Conservation (phyloP, 2,888 invertebrate genomes). For the Sarcophaga rosellei region DNA sequence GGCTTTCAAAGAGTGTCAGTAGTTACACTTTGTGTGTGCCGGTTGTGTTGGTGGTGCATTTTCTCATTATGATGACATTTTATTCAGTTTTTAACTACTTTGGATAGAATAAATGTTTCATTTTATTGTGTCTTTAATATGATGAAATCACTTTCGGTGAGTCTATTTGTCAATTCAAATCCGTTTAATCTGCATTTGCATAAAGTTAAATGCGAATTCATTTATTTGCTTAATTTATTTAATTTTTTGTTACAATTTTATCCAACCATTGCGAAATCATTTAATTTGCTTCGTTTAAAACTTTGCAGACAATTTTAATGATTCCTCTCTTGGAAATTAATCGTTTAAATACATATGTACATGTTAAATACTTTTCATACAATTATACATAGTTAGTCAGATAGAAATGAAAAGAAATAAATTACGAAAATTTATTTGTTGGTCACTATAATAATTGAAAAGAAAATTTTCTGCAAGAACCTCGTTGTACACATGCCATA, state of each 20-base stretch:
- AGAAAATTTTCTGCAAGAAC: no score
- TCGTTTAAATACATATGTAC: background rate
- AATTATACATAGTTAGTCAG: background rate
- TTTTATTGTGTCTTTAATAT: background rate
- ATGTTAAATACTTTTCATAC: background rate
- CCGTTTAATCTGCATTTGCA: constrained; percentile 9
- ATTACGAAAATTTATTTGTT: no score
- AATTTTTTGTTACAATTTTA: background rate
- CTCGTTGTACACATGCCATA: background rate
- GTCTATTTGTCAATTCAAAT: background rate
- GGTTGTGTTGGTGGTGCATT: background rate
- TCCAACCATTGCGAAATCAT: background rate
- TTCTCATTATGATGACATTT: background rate
- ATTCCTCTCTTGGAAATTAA: background rate
- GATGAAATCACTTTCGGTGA: background rate
- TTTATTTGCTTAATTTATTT: background rate
- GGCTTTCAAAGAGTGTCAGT: no score
- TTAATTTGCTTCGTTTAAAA: background rate
- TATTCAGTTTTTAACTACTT: background rate
- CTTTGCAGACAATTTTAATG: constrained; percentile 35
- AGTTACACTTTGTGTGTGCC: no score
- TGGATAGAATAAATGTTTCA: background rate
- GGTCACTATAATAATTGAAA: no score
- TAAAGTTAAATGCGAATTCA: background rate
- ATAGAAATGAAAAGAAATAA: no score